A percentile compares a stretch with the other conserved stretches of the same genome.
Conservation (phyloP, 1,140 invertebrate species). For the Drosophila burlai region DNA sequence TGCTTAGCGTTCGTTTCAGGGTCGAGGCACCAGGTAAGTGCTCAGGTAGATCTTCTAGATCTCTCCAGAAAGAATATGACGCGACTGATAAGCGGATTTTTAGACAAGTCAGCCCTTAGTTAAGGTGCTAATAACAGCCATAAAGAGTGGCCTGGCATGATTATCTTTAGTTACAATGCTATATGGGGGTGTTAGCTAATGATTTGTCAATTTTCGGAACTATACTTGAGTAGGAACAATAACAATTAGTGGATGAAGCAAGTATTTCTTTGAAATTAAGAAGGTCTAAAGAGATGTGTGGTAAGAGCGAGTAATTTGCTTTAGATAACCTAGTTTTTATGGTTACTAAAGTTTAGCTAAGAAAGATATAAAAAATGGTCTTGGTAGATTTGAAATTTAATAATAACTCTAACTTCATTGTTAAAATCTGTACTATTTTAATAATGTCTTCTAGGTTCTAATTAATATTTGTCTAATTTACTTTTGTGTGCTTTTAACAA, state of each 20-base stretch:
- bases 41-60: slow-evolving; percentile 28
- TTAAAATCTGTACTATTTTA: no score
- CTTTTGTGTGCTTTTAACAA: no score
- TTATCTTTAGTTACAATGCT: slow-evolving; percentile 10
- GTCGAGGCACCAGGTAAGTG: slow-evolving; percentile 34
- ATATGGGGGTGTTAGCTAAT: slow-evolving; percentile 2
- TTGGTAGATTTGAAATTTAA: not conserved
- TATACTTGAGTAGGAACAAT: not conserved
- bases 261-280: not conserved
- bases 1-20: slow-evolving; percentile 29
- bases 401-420: not conserved
- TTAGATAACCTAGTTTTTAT: not conserved
- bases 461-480: no score
- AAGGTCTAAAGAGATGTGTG: no score
- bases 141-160: slow-evolving; percentile 5
- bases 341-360: no score
- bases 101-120: slow-evolving; percentile 1
- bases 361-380: no score
- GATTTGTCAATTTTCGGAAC: slow-evolving; percentile 16
- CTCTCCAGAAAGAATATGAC: not conserved
- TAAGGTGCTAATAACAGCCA: not conserved
- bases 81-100: slow-evolving; percentile 24
- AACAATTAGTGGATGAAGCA: not conserved
- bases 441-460: not conserved
- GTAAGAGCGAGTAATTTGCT: not conserved